Evolutionary conservation across 92 coral and sea anemone genomes (phyloP).

Genomic region (Scolanthus callimorphus): DNA sequence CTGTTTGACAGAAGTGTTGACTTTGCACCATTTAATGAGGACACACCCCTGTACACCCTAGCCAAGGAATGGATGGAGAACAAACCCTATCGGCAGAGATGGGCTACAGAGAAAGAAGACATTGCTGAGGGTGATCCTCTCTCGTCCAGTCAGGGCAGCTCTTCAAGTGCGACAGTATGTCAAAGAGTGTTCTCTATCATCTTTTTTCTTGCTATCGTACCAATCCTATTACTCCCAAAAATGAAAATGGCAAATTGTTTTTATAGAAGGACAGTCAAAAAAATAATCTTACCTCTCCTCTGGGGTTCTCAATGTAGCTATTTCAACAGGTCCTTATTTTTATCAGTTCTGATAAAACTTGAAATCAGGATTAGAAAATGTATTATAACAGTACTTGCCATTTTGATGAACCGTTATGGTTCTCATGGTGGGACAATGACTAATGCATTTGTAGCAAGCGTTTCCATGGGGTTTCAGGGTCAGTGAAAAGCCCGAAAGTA

Average conservation of each 20-base stretch:
- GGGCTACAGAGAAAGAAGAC: slow-evolving; percentile 56
- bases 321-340: too few relatives aligned
- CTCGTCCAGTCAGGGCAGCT: slow-evolving; percentile 54
- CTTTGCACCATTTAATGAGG: slow-evolving; percentile 88
- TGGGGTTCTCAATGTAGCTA: too few relatives aligned
- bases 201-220: slow-evolving; percentile 2
- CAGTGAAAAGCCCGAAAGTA: too few relatives aligned
- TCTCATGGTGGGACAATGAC: too few relatives aligned
- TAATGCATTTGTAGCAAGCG: too few relatives aligned
- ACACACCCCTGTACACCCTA: slow-evolving; percentile 81
- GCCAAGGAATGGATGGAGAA: slow-evolving; percentile 99
- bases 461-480: too few relatives aligned
- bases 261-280: neutral
- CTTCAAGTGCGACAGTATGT: slow-evolving; percentile 7
- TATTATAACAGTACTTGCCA: too few relatives aligned
- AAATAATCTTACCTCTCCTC: too few relatives aligned
- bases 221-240: neutral
- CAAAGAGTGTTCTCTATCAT: neutral
- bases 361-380: too few relatives aligned
- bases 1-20: slow-evolving; percentile 95
- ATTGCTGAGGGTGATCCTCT: slow-evolving; percentile 32
- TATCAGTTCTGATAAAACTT: too few relatives aligned
- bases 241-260: too few relatives aligned
- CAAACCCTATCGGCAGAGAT: slow-evolving; percentile 72
- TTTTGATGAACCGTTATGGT: too few relatives aligned